Base-by-base conservation (phyloP, 2,888 invertebrate species). In the Agrotis clavis region DNA sequence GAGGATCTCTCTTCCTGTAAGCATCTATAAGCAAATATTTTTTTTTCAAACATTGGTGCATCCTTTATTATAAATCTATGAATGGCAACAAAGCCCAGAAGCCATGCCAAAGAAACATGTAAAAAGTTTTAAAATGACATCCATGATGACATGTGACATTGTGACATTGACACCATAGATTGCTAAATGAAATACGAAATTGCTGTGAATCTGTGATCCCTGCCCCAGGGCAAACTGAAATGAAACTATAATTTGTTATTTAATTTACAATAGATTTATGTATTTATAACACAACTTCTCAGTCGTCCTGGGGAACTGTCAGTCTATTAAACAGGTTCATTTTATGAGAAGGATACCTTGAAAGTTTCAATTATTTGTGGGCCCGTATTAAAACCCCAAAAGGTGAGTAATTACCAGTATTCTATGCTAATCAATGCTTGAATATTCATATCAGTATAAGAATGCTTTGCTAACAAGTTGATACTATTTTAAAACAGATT, bases 311-410 rank as follows among this genome's bases (percentile, higher is more conserved):
- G 78, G 41, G 11, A 48, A 56, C 83, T 88, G 87, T 87, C 79
- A 77, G 41, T 70, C 57, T 51, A 47, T 86, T 77, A 75, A 50
- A 69, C 54, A 21, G 50, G 69, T 30, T 64, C 4, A 41, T 67
- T 82, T 71, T 71, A 71, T 18, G 62, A 66, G 62, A 71, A 70
- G 21, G 75, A 78, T 66, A 72, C 47, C 19, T 57, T 56, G 61
- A 73, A 68, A 89, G 89, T 81, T 91, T 87, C 89, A 95, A 95
- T 89, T 92, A 96, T 96, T 96, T 96, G 95, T 90, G 95, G 95
- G 91, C 96, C 95, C 89, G 81, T 94, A 86, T 69, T 94, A 87
- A 94, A 94, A 94, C 90, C 93, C 61, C 89, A 90, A 88, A 96
- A 95, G 91, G 95, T 95, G 50, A 79, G 81, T 80, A 35, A 41